These are phyloP conservation scores for Melikaiella ostensackeni DNA, from an alignment of 2,888 invertebrate genomes.

Conservation along the genomic window DNA sequence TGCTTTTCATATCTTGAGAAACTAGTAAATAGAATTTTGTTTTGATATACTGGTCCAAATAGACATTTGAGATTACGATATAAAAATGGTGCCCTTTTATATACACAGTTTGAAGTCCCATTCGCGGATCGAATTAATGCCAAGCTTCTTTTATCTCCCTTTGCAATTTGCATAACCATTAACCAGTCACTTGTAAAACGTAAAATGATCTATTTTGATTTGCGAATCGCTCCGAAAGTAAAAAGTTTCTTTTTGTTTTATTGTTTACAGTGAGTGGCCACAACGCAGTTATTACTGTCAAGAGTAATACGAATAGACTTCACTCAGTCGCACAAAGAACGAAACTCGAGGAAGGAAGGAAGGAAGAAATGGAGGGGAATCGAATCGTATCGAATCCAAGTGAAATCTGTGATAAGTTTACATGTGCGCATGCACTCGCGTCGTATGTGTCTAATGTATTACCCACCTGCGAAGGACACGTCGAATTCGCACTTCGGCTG, in stretches of 20 bases:
- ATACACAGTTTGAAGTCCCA: too few relatives aligned
- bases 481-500: conserved; percentile 10
- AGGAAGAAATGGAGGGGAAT: conserved; percentile 10
- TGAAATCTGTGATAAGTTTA: conserved; percentile 70
- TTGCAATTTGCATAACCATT: too few relatives aligned
- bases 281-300: background rate
- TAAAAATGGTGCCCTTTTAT: too few relatives aligned
- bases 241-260: background rate
- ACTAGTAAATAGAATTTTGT: too few relatives aligned
- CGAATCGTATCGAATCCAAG: conserved; percentile 61
- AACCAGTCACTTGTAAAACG: too few relatives aligned
- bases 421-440: conserved; percentile 50
- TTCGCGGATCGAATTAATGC: too few relatives aligned
- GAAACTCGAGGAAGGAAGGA: conserved; percentile 23
- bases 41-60: too few relatives aligned
- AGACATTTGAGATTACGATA: too few relatives aligned
- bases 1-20: too few relatives aligned
- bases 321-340: conserved; percentile 9
- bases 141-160: too few relatives aligned
- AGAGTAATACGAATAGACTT: background rate
- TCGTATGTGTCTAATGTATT: conserved; percentile 19
- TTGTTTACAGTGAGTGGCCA: conserved; percentile 23
- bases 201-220: too few relatives aligned
- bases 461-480: conserved; percentile 31
- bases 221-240: background rate